These are phyloP conservation scores for Gila orcuttii DNA, from an alignment of 2,113 vertebrate genomes.

Conservation along the genomic window DNA sequence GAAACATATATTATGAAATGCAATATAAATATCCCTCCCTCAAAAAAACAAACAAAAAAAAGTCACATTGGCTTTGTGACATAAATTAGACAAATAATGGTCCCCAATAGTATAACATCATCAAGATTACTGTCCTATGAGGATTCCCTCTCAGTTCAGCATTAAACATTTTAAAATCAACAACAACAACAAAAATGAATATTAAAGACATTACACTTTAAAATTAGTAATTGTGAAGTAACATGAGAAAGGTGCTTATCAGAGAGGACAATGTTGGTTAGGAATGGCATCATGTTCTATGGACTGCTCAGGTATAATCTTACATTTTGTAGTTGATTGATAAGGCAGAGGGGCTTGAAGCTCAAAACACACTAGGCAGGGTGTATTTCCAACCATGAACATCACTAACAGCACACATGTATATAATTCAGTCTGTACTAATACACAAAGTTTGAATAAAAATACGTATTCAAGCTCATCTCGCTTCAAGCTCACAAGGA, in stretches of 20 bases:
- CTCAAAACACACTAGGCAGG: conserved; percentile 45
- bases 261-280: conserved; percentile 46
- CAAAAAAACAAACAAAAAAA: background rate
- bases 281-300: conserved; percentile 22
- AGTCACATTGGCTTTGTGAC: conserved; percentile 50
- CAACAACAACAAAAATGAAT: conserved; percentile 20
- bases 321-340: conserved; percentile 13
- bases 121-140: conserved; percentile 17
- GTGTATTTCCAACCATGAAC: conserved; percentile 20
- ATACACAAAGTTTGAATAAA: conserved; percentile 26
- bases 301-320: conserved; percentile 3
- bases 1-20: conserved; percentile 32
- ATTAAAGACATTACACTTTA: conserved; percentile 1
- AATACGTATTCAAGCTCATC: background rate
- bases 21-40: conserved; percentile 24
- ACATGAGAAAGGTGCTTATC: conserved; percentile 58
- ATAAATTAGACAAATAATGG: conserved; percentile 23
- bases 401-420: background rate
- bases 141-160: conserved; percentile 43
- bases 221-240: conserved; percentile 47
- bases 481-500: conserved; percentile 23
- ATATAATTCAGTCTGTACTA: background rate
- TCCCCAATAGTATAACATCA: conserved; percentile 27
- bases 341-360: conserved; percentile 38
- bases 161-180: conserved; percentile 46